phyloP scores from a whole-genome alignment of 2,113 vertebrate species.

The Propithecus coquereli region DNA sequence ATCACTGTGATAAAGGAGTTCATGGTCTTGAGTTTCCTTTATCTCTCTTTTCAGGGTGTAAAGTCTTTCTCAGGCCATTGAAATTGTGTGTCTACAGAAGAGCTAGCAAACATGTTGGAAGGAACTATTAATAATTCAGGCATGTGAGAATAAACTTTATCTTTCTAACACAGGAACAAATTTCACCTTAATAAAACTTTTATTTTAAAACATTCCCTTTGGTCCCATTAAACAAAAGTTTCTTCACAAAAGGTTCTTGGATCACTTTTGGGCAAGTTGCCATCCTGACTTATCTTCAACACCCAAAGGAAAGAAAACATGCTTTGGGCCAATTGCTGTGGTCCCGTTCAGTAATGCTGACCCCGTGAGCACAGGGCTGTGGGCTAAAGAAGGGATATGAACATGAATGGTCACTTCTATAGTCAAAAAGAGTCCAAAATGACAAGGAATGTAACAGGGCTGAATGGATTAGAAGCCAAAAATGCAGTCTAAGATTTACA shows the following conservation, averaged over 20 bases:
- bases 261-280: not conserved
- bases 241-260: not conserved
- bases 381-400: not conserved
- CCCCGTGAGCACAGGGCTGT: not conserved
- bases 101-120: slow-evolving; percentile 30
- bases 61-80: slow-evolving; percentile 58
- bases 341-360: not conserved
- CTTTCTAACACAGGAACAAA: slow-evolving; percentile 43
- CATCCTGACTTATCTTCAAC: slow-evolving; percentile 5
- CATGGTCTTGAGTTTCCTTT: slow-evolving; percentile 66
- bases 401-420: not conserved
- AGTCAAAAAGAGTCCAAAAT: not conserved
- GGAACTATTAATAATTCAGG: not conserved
- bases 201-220: slow-evolving; percentile 33
- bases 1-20: slow-evolving; percentile 49
- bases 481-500: not conserved
- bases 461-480: not conserved
- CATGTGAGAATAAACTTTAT: slow-evolving; percentile 32
- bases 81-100: slow-evolving; percentile 25
- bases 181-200: slow-evolving; percentile 52
- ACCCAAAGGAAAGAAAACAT: slow-evolving; percentile 14
- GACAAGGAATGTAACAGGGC: not conserved
- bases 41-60: slow-evolving; percentile 55
- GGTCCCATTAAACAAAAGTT: not conserved
- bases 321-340: not conserved